Base-by-base conservation (phyloP, 2,113 vertebrate species). In the Fukomys damarensis region DNA sequence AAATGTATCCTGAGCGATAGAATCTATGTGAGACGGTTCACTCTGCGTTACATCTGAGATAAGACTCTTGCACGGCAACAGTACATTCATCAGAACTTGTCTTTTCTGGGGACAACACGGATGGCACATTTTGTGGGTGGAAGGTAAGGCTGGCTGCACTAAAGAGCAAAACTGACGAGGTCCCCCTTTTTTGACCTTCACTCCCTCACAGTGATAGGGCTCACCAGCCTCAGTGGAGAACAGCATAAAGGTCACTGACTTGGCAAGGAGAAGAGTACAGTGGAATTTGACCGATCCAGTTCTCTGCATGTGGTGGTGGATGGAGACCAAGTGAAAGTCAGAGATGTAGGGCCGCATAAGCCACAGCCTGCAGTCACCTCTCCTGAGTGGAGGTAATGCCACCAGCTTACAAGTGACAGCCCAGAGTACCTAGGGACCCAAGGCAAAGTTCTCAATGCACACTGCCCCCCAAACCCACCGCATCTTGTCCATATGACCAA, bases 1-100 rank as follows among this genome's bases (percentile, higher is more conserved):
- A 17, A 35, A 32, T 4, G 6, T 14, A 2, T 28, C 52, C 41
- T 3, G 1, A 1, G 1, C 26, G 0, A 3, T 35, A 10, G 46
- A 24, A 13, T 70, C 52, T 19, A 54, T 74, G 2, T 41, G 28
- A 56, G 61, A 54, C 22, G 26, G 46, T 65, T 65, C 16, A 9
- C 20, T 22, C 72, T 81, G 1, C 46, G 5, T 89, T 58, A 16
- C 22, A 1, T 70, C 72, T 46, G 13, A 12, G 24, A 41, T 4
- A 19, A 65, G 46, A 38, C 3, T 7, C 5, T 56, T n/a, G 61
- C 13, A 30, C 13, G 54, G 52, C 49, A 43, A 20, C 9, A 9
- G 5, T 43, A 12, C 32, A n/a, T 4, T 32, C 22, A 13, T 17
- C 38, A n/a, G 0, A 28, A 19, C 0, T 9, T 3, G 16, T 30